Conservation (phyloP, 2,888 invertebrate genomes). For the Celastrina argiolus region DNA sequence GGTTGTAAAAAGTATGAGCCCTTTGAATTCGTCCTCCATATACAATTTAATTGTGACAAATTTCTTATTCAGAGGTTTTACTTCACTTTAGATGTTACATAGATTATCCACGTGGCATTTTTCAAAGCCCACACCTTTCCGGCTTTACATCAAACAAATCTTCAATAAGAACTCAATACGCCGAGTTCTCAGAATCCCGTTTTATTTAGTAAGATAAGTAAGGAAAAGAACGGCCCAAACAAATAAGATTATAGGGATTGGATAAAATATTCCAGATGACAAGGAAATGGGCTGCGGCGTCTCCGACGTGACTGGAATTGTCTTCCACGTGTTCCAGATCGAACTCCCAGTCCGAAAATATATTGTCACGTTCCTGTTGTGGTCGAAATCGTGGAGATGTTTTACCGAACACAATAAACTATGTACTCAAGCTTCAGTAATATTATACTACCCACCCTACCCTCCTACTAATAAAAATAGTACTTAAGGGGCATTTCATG, state of each 20-base stretch:
- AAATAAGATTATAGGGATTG: slow-evolving; percentile 11
- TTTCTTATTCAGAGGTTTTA: too few relatives aligned
- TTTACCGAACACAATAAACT: background rate
- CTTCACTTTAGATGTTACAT: too few relatives aligned
- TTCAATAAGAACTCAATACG: background rate
- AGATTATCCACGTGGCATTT: background rate
- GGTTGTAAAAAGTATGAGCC: too few relatives aligned
- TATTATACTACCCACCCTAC: too few relatives aligned
- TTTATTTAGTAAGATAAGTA: slow-evolving; percentile 23
- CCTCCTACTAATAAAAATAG: too few relatives aligned
- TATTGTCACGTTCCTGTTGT: background rate
- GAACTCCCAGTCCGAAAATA: background rate
- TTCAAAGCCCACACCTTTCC: background rate
- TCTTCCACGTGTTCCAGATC: background rate
- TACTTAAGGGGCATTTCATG: too few relatives aligned
- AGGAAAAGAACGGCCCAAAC: slow-evolving; percentile 12
- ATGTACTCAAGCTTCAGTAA: too few relatives aligned
- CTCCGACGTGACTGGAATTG: slow-evolving; percentile 13
- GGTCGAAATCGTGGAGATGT: background rate
- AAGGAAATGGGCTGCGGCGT: slow-evolving; percentile 15
- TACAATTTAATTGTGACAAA: too few relatives aligned
- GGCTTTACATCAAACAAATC: slow-evolving; percentile 5
- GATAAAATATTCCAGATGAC: slow-evolving; percentile 12
- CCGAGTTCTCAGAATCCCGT: background rate
- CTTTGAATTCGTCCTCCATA: too few relatives aligned